Percentiles rank a stretch among this genome's conserved stretches.
These are phyloP conservation scores for Drosophila subsilvestris DNA, from an alignment of 2,888 invertebrate species.

Conservation along the genomic window DNA sequence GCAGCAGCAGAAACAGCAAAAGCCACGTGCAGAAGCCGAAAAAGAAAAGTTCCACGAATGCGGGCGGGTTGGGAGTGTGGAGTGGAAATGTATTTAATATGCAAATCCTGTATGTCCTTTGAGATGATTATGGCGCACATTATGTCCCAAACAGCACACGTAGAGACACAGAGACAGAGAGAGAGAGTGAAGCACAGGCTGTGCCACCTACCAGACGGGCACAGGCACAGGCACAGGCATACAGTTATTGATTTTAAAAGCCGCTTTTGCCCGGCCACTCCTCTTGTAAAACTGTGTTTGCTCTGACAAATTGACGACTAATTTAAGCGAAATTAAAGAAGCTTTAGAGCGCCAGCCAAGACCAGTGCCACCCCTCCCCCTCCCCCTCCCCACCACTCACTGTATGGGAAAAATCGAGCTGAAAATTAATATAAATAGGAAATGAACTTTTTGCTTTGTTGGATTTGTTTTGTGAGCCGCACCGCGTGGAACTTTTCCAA, in stretches of 20 bases:
- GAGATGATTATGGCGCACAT: constrained; percentile 60
- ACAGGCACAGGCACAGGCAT: constrained; percentile 6
- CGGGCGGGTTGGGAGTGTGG: constrained; percentile 10
- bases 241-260: constrained; percentile 53
- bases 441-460: constrained; percentile 21
- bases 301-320: constrained; percentile 46
- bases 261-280: constrained; percentile 16
- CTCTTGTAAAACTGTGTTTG: constrained; percentile 6
- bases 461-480: constrained; percentile 45
- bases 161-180: background rate
- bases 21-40: constrained; percentile 7
- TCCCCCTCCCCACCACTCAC: background rate
- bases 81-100: constrained; percentile 60
- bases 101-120: constrained; percentile 66
- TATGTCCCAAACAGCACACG: constrained; percentile 48
- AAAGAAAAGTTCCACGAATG: constrained; percentile 7
- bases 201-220: background rate
- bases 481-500: constrained; percentile 68
- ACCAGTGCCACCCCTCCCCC: too few species aligned
- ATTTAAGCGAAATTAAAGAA: constrained; percentile 55
- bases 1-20: constrained; percentile 13
- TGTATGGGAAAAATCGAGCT: constrained; percentile 36
- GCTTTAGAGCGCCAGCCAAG: constrained; percentile 10
- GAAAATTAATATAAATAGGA: constrained; percentile 63
- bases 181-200: background rate